Conservation (phyloP, 1,140 invertebrate species). For the Trichonephila inaurata region DNA sequence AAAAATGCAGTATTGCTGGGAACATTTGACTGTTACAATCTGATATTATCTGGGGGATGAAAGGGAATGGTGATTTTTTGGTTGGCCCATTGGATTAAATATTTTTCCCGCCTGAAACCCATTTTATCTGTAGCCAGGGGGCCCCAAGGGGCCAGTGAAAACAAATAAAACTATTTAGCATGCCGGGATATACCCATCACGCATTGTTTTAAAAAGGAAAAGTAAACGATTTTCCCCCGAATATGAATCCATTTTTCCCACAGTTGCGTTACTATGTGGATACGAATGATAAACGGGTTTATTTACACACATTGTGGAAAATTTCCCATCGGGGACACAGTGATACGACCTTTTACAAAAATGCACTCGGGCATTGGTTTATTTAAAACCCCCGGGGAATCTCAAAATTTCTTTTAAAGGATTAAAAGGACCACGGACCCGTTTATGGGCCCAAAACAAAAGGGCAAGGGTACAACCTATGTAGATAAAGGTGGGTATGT, state of each 20-base stretch:
- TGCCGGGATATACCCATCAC: neutral
- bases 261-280: no score
- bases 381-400: neutral
- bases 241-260: neutral
- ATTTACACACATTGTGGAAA: no score
- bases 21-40: no score
- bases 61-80: no score
- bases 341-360: no score
- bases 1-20: no score
- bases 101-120: neutral
- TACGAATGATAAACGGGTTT: no score
- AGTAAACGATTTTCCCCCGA: neutral
- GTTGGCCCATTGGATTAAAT: no score
- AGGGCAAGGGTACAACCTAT: no score
- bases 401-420: neutral
- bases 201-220: constrained; percentile 1
- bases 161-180: neutral
- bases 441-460: neutral
- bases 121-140: neutral
- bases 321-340: no score
- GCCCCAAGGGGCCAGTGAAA: neutral
- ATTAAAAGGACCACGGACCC: neutral
- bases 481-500: no score
- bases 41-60: no score
- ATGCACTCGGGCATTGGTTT: neutral